These are phyloP conservation scores for Semotilus atromaculatus DNA, from an alignment of 2,797 vertebrate genomes.

Conservation along the genomic window DNA sequence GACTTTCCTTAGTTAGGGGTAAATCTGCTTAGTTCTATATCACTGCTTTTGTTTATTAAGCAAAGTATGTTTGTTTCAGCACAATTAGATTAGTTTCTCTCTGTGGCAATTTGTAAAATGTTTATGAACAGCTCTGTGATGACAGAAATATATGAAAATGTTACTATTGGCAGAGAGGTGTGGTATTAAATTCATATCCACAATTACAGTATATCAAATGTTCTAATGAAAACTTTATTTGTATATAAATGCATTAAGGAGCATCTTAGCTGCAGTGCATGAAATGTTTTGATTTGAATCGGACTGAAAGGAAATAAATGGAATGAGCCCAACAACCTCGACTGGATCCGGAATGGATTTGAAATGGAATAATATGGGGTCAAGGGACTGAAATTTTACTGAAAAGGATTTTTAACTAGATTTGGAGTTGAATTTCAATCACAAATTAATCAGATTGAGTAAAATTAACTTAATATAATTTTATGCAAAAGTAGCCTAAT, in stretches of 20 bases:
- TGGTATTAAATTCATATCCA: background rate
- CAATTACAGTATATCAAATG: conserved; percentile 14
- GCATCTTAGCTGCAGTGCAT: conserved; percentile 1
- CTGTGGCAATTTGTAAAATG: background rate
- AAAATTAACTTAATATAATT: background rate
- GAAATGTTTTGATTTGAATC: background rate
- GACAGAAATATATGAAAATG: conserved; percentile 5
- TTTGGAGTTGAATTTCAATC: background rate
- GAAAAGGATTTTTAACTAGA: background rate
- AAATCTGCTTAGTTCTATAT: conserved; percentile 31
- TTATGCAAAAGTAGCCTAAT: background rate
- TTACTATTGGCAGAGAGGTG: background rate
- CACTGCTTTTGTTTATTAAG: conserved; percentile 34
- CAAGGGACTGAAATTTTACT: background rate
- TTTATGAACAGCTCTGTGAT: conserved; percentile 3
- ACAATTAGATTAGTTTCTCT: conserved; percentile 26
- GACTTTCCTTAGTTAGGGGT: background rate
- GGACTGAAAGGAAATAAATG: conserved; percentile 7
- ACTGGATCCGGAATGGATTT: background rate
- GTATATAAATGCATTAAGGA: conserved; percentile 17
- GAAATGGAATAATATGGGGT: background rate
- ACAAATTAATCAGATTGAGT: background rate
- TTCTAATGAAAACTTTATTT: background rate
- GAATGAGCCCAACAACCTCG: background rate
- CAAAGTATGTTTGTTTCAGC: conserved; percentile 11